phyloP scores from a whole-genome alignment of 1,140 invertebrate genomes.

The Heterodera schachtii region DNA sequence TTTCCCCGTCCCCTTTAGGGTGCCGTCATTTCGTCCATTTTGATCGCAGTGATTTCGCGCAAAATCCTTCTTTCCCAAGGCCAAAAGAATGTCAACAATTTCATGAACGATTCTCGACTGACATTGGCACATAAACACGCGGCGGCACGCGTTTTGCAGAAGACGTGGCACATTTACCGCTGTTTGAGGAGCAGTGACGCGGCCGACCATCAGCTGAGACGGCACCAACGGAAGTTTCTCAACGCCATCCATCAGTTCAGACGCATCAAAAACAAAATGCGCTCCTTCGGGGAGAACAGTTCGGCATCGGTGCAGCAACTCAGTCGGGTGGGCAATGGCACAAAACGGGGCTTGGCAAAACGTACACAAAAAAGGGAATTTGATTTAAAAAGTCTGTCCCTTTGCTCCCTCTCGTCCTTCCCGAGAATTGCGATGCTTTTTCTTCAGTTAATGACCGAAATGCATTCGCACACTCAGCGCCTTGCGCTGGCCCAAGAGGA shows the following conservation, averaged over 20 bases:
- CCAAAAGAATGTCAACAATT: conserved; percentile 63
- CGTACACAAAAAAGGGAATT: background rate
- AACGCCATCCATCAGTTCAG: conserved; percentile 63
- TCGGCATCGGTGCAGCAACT: conserved; percentile 59
- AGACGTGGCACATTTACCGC: conserved; percentile 64
- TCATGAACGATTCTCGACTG: conserved; percentile 64
- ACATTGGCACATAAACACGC: conserved; percentile 59
- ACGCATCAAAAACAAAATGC: conserved; percentile 63
- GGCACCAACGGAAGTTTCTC: conserved; percentile 61
- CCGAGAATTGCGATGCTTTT: background rate
- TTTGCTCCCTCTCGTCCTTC: too few species aligned
- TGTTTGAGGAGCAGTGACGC: conserved; percentile 48
- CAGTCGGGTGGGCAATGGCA: conserved; percentile 47
- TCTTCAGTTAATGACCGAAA: conserved; percentile 61
- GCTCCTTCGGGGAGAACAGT: conserved; percentile 58
- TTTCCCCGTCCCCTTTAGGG: conserved; percentile 38
- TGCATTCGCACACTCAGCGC: conserved; percentile 61
- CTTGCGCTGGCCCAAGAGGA: conserved; percentile 61
- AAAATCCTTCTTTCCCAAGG: conserved; percentile 60
- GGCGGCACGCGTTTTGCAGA: conserved; percentile 62
- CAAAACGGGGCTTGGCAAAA: background rate
- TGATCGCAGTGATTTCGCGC: conserved; percentile 64
- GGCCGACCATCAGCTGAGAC: conserved; percentile 50
- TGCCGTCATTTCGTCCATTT: conserved; percentile 63
- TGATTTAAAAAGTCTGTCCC: too few species aligned